Base-by-base conservation (phyloP, 2,113 vertebrate genomes). In the Barnardius zonarius region DNA sequence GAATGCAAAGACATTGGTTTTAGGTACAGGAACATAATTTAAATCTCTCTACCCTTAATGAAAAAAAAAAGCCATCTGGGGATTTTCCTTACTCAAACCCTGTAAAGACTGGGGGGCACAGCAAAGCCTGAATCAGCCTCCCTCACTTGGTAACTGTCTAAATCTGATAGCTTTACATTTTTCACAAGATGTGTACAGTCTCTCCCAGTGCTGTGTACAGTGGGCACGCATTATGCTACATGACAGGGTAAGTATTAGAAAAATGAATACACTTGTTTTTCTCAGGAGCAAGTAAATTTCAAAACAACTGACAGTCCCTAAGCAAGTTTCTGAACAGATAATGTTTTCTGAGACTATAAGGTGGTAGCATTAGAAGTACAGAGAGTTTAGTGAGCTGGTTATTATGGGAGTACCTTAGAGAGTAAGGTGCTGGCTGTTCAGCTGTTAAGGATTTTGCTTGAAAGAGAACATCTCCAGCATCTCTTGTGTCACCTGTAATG, bases 21-120 rank as follows among this genome's bases (percentile, higher is more conserved):
- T 79, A 48, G 59, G 22, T 75, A 15, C 1, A 24, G 7, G 27
- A 61, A 9, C 14, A 9, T 74, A 43, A 59, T 43, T 67, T 67
- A 62, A 76, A 57, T 85, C 31, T 76, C 4, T 68, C 62, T 72
- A 30, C 16, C 18, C 19, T 23, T 83, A 51, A 67, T 57, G 20
- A 16, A 51, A 59, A 79, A 88, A 51, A 24, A 62, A 37, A 62
- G 7, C n/a, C 3, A 17, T 30, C 0, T 0, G 10, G 37, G n/a
- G 24, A 28, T 67, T 86, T 70, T 92, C 69, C 20, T 35, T 8
- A 61, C 78, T 80, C 62, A 83, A 95, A 79, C 51, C 35, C 10
- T 39, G 23, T 41, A 57, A 86, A 52, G 35, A 28, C 8, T 31
- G 13, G 25, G 43, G 8, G 11, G 15, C 30, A 6, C 41, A 10